Evolutionary conservation across 2,888 invertebrate species (phyloP).

Genomic region (Ryuthela nishihirai): DNA sequence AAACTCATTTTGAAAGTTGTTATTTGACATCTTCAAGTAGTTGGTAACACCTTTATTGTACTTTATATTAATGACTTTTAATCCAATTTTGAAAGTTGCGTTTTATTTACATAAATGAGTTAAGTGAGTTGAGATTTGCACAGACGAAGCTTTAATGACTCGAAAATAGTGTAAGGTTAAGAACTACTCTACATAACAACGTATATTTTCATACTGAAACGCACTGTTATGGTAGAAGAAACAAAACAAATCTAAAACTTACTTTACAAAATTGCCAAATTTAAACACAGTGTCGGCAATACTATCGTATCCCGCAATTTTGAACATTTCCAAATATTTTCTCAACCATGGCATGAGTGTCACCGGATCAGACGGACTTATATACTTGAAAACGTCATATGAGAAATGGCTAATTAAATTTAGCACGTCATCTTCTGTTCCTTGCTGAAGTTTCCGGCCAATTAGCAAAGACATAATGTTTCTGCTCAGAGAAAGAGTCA

Average conservation of each 20-base stretch:
- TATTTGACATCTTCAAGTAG: too few species aligned
- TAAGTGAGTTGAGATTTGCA: too few species aligned
- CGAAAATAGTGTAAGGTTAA: too few species aligned
- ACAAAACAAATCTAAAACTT: neutral
- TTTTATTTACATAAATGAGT: too few species aligned
- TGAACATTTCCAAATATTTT: constrained; percentile 9
- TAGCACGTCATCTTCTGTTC: constrained; percentile 11
- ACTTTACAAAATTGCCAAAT: constrained; percentile 14
- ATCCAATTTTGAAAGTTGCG: too few species aligned
- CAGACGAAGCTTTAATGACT: too few species aligned
- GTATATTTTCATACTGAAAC: too few species aligned
- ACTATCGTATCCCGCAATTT: constrained; percentile 21
- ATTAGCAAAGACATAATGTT: constrained; percentile 33
- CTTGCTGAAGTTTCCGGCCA: constrained; percentile 11
- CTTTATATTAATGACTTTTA: too few species aligned
- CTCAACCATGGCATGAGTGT: constrained; percentile 16
- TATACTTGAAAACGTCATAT: constrained; percentile 8
- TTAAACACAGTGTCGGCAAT: neutral
- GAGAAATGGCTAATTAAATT: constrained; percentile 11
- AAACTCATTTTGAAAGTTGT: too few species aligned
- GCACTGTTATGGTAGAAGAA: neutral
- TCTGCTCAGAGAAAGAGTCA: constrained; percentile 15
- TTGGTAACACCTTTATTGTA: too few species aligned
- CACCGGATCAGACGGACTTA: constrained; percentile 4
- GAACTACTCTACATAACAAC: too few species aligned